These are phyloP conservation scores for Wasmannia auropunctata DNA, from an alignment of 1,140 invertebrate genomes.

Conservation along the genomic window DNA sequence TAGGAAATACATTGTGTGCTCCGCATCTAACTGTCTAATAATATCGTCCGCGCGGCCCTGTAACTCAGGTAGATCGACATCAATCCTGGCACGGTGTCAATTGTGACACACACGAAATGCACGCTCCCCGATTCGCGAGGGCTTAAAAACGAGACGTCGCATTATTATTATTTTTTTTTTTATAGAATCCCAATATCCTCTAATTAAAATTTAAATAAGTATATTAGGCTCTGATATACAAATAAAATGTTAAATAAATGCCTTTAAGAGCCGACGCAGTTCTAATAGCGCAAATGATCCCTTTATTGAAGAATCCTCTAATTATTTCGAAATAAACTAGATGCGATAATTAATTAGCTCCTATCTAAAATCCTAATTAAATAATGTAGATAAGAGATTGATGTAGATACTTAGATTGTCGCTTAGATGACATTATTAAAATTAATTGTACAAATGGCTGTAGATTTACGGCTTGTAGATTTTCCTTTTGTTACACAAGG, in stretches of 20 bases:
- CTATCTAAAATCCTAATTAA: constrained; percentile 11
- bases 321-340: background rate
- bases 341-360: background rate
- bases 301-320: no score
- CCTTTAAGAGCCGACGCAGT: no score
- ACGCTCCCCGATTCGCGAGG: constrained; percentile 2
- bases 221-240: no score
- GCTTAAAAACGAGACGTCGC: no score
- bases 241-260: no score
- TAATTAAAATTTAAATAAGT: no score
- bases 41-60: constrained; percentile 75
- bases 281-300: no score
- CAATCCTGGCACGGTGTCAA: constrained; percentile 79
- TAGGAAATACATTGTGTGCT: constrained; percentile 62
- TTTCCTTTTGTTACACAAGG: background rate
- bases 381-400: background rate
- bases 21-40: constrained; percentile 70
- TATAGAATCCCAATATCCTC: no score
- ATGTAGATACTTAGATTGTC: no score
- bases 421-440: no score
- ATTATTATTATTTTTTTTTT: no score
- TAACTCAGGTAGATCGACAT: constrained; percentile 73
- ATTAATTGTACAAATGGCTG: background rate
- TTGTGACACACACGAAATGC: constrained; percentile 76
- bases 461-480: background rate